Evolutionary conservation across 1,140 invertebrate genomes (phyloP).

Genomic region (Melanaphis sacchari): DNA sequence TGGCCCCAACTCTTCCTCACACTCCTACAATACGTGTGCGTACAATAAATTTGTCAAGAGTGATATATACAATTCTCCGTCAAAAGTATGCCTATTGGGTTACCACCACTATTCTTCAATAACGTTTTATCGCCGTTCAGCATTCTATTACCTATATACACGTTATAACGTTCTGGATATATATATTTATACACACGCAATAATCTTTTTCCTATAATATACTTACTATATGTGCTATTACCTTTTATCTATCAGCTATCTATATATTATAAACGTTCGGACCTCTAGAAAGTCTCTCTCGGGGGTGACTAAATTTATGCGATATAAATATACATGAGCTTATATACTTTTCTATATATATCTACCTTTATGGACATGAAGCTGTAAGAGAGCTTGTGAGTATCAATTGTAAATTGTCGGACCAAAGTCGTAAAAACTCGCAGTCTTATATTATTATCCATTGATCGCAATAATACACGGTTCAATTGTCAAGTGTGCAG

Average conservation of each 20-base stretch:
- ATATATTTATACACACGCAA: neutral
- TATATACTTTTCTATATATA: no score
- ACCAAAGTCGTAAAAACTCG: slow-evolving; percentile 25
- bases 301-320: slow-evolving; percentile 19
- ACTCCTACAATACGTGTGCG: neutral
- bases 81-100: neutral
- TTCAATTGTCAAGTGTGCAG: neutral
- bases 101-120: slow-evolving; percentile 23
- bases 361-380: neutral
- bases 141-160: neutral
- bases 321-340: no score
- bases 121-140: slow-evolving; percentile 5
- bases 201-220: neutral
- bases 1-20: neutral
- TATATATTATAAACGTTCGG: neutral
- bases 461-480: neutral
- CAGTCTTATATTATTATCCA: neutral
- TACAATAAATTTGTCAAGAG: neutral
- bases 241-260: no score
- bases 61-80: neutral
- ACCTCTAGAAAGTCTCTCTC: slow-evolving; percentile 36
- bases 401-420: neutral
- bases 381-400: neutral
- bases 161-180: neutral
- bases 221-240: neutral